phyloP scores from a whole-genome alignment of 2,797 vertebrate genomes.

The Cynopterus sphinx region DNA sequence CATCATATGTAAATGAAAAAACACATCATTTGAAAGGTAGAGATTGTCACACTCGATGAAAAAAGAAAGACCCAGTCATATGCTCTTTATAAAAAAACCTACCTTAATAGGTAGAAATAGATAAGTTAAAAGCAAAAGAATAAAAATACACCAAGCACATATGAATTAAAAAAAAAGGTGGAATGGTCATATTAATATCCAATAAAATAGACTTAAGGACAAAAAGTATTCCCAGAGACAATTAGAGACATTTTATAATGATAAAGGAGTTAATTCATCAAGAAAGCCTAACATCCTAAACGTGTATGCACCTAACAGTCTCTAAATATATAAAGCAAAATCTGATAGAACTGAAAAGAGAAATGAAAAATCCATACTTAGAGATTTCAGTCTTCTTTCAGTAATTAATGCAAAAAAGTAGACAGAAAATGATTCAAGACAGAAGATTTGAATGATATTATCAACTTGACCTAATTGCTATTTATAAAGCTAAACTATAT shows the following conservation, averaged over 20 bases:
- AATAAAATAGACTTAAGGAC: not conserved
- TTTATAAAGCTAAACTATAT: not conserved
- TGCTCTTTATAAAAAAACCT: not conserved
- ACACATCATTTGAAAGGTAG: not conserved
- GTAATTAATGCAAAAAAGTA: not conserved
- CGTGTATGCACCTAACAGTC: not conserved
- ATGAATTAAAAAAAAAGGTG: not conserved
- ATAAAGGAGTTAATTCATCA: not conserved
- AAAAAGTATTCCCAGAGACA: not conserved
- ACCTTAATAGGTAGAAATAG: not conserved
- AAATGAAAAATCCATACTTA: not conserved
- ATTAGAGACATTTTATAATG: not conserved
- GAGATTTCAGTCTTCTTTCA: not conserved
- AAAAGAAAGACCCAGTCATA: not conserved
- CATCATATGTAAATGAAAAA: not conserved
- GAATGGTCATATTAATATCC: not conserved
- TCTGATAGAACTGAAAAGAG: not conserved
- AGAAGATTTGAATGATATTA: not conserved
- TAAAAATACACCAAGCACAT: not conserved
- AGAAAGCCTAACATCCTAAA: not conserved
- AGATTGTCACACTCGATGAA: not conserved
- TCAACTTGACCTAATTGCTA: not conserved
- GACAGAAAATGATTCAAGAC: not conserved
- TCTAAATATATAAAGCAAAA: not conserved
- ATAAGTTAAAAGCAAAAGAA: not conserved